phyloP scores from a whole-genome alignment of 2,113 vertebrate species.

The Macquaria australasica region DNA sequence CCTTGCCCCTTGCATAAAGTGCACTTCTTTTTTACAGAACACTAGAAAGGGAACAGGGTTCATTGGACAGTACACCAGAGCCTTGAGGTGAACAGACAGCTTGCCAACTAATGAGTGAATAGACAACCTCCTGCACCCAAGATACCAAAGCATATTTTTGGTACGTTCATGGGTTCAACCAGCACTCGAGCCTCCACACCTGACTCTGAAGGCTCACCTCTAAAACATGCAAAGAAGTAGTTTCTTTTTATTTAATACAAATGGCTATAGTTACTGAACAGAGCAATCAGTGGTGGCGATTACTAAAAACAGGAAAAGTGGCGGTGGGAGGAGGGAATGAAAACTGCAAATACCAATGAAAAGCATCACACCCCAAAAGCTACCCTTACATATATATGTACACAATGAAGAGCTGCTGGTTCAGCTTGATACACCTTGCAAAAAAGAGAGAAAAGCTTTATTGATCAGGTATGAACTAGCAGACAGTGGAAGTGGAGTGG shows the following conservation, averaged over 20 bases:
- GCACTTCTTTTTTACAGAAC: constrained; percentile 33
- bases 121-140: constrained; percentile 20
- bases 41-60: constrained; percentile 30
- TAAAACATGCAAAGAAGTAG: constrained; percentile 54
- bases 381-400: constrained; percentile 82
- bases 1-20: constrained; percentile 15
- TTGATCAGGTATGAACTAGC: constrained; percentile 59
- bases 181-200: neutral
- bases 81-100: constrained; percentile 9
- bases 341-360: constrained; percentile 79
- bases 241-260: constrained; percentile 57
- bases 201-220: constrained; percentile 10
- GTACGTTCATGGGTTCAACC: constrained; percentile 20
- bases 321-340: constrained; percentile 14
- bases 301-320: constrained; percentile 41
- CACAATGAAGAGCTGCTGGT: constrained; percentile 21
- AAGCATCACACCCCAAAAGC: constrained; percentile 76
- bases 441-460: constrained; percentile 24
- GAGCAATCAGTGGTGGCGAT: neutral
- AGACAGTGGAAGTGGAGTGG: constrained; percentile 80
- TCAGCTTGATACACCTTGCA: constrained; percentile 9
- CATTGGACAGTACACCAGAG: neutral
- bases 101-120: neutral
- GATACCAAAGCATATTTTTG: constrained; percentile 46
- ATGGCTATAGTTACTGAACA: constrained; percentile 43